Conservation (phyloP, 2,888 invertebrate genomes). For the Ephialtes manifestator region DNA sequence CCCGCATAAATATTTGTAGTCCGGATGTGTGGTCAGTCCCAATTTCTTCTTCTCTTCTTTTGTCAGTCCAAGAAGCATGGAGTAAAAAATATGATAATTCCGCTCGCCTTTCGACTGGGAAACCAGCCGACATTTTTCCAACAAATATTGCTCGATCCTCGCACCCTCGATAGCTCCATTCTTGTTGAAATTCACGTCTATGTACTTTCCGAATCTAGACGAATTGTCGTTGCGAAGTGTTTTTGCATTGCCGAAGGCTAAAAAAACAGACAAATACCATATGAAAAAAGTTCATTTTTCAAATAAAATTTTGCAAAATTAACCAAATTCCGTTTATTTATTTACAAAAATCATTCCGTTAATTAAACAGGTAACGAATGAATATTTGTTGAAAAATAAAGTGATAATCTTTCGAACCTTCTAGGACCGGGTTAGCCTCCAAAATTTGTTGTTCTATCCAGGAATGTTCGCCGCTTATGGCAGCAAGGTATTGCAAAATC, state of each 20-base stretch:
- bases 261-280: not conserved
- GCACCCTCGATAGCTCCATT: conserved; percentile 96
- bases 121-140: conserved; percentile 97
- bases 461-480: conserved; percentile 97
- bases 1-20: conserved; percentile 94
- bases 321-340: no score
- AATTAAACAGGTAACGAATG: no score
- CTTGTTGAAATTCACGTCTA: conserved; percentile 94
- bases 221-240: conserved; percentile 98
- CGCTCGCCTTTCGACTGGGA: conserved; percentile 95
- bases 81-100: conserved; percentile 98
- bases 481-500: conserved; percentile 96
- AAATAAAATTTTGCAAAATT: no score
- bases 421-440: conserved; percentile 98
- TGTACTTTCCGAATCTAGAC: conserved; percentile 98
- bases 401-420: conserved; percentile 87
- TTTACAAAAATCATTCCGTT: no score
- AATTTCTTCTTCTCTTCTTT: conserved; percentile 93
- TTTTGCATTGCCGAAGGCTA: conserved; percentile 98
- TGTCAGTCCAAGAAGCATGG: conserved; percentile 94
- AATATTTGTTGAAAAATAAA: not conserved
- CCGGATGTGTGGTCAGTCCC: conserved; percentile 90
- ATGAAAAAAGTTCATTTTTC: not conserved
- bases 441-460: conserved; percentile 99
- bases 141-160: conserved; percentile 96